Base-by-base conservation (phyloP, 1,140 invertebrate genomes). In the Philopotamus ludificatus region DNA sequence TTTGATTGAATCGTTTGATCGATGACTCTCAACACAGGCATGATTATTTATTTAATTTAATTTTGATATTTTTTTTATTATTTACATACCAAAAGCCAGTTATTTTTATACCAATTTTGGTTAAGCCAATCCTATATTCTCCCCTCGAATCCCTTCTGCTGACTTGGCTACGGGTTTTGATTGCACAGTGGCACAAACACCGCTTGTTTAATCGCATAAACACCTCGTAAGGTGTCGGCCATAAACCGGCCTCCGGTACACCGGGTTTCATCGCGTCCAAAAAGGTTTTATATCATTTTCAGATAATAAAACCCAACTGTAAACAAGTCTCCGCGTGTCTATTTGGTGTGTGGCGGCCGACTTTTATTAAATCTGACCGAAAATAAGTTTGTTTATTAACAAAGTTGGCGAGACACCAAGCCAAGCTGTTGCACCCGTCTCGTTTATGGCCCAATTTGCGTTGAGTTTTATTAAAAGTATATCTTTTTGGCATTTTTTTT, bases 381-480 rank as follows among this genome's bases (percentile, higher is more conserved):
- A 57, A 57, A 57, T 57, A 57, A 57, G 54, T 57, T 57, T 57
- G 54, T 57, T 57, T 57, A 57, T 57, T 57, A 57, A 57, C 54
- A 57, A 57, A 57, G 54, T 57, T 57, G 54, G 54, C 54, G 39
- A 20, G 54, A 57, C 54, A 57, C 15, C 54, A 28, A 34, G 39
- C 28, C 54, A 57, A 39, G 54, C 20, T 20, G 39, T 22, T 10
- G 18, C 15, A 34, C 28, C 28, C 4, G 28, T 34, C 28, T 4
- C 12, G 28, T 34, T 34, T 34, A 34, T 34, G 12, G 12, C 28
- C 28, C 28, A 12, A 34, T 34, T 34, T 34, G 28, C 4, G 28
- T n/a, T n/a, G 28, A 4, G 4, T 34, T 34, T 34, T 34, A 34
- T 34, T 12, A 12, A 34, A 34, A 12, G 12, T 34, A 7, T 34